phyloP scores from a whole-genome alignment of 2,888 invertebrate species.

The Drosophila mimica region DNA sequence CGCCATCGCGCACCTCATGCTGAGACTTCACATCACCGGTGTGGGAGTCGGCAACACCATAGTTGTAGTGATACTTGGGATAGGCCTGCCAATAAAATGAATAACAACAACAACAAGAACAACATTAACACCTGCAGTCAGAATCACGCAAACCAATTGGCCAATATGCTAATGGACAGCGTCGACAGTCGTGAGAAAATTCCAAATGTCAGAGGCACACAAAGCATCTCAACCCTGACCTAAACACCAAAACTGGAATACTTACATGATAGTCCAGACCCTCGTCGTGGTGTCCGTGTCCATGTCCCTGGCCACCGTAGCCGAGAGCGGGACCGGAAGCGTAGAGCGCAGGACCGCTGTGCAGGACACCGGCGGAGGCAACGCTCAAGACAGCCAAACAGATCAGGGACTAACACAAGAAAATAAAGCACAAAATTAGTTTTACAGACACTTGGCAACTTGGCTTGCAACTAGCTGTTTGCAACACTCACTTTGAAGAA shows the following conservation, averaged over 20 bases:
- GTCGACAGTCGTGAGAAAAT: conserved; percentile 42
- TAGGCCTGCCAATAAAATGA: conserved; percentile 76
- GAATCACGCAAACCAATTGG: conserved; percentile 19
- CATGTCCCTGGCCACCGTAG: conserved; percentile 71
- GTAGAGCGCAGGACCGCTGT: conserved; percentile 80
- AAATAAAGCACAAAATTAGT: conserved; percentile 36
- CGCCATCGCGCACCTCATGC: conserved; percentile 85
- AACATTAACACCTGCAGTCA: conserved; percentile 10
- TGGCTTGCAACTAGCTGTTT: background rate
- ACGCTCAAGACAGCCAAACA: conserved; percentile 84
- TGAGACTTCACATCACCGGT: conserved; percentile 85
- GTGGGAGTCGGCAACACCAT: conserved; percentile 84
- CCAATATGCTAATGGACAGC: conserved; percentile 48
- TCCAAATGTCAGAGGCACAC: conserved; percentile 60
- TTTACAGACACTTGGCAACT: conserved; percentile 34
- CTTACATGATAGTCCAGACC: conserved; percentile 85
- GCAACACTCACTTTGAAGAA: conserved; percentile 85
- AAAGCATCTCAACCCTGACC: conserved; percentile 35
- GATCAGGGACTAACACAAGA: conserved; percentile 81
- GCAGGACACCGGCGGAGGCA: conserved; percentile 84
- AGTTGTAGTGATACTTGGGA: conserved; percentile 85
- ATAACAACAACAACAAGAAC: conserved; percentile 1
- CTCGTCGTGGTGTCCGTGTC: conserved; percentile 73
- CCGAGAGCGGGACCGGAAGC: conserved; percentile 76
- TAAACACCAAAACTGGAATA: conserved; percentile 20